Conservation (phyloP, 2,113 vertebrate genomes). For the Pterocles gutturalis region DNA sequence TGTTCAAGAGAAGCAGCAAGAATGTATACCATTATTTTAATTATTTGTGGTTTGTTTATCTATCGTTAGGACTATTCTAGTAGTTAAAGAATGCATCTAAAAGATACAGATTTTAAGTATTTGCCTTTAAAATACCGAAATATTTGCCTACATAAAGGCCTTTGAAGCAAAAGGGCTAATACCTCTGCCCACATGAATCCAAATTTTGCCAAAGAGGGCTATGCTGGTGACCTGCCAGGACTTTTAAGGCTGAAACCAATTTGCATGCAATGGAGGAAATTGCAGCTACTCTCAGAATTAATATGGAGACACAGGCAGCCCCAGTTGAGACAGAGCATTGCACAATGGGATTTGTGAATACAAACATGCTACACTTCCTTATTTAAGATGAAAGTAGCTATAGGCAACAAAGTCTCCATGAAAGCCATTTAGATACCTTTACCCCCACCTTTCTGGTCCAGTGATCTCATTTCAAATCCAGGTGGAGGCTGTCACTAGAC, state of each 20-base stretch:
- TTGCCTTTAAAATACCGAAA: conserved; percentile 10
- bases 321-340: conserved; percentile 47
- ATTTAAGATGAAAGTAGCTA: conserved; percentile 65
- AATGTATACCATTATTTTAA: background rate
- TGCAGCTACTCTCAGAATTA: conserved; percentile 58
- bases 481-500: conserved; percentile 46
- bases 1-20: background rate
- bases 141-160: conserved; percentile 35
- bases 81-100: background rate
- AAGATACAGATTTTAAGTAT: background rate
- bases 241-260: conserved; percentile 55
- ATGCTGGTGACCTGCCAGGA: conserved; percentile 43
- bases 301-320: conserved; percentile 50
- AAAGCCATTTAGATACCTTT: conserved; percentile 61
- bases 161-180: conserved; percentile 29
- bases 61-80: background rate
- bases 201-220: conserved; percentile 53
- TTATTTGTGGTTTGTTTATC: background rate
- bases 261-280: conserved; percentile 75
- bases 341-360: conserved; percentile 53
- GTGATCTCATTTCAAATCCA: conserved; percentile 58
- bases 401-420: conserved; percentile 46
- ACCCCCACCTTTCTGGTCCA: conserved; percentile 54
- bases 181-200: conserved; percentile 35
- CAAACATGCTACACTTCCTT: conserved; percentile 65